phyloP scores from a whole-genome alignment of 2,888 invertebrate genomes.

The Acleris emargana region DNA sequence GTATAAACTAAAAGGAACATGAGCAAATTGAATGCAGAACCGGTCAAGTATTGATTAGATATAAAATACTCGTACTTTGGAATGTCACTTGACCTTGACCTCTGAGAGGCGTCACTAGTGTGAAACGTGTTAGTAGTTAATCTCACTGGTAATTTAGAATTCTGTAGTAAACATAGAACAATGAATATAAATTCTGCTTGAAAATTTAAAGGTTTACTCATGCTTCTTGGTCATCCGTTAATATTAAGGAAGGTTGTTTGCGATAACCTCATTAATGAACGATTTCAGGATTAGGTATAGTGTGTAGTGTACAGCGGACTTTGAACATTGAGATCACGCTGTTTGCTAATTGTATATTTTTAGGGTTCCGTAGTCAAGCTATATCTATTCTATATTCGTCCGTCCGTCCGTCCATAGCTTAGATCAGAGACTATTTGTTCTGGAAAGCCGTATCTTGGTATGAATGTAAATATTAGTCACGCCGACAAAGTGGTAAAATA shows the following conservation, averaged over 20 bases:
- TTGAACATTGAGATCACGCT: conserved; percentile 9
- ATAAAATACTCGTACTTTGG: background rate
- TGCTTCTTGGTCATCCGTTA: background rate
- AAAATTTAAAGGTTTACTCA: background rate
- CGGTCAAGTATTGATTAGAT: background rate
- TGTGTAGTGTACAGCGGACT: background rate
- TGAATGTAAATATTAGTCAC: no score
- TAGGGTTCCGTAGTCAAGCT: no score
- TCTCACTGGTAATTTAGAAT: no score
- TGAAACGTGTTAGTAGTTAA: background rate
- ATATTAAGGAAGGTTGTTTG: background rate
- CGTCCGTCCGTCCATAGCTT: no score
- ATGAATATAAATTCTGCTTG: no score
- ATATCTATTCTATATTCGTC: no score
- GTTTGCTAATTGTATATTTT: background rate
- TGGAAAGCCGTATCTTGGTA: no score
- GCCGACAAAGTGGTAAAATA: no score
- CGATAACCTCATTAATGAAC: conserved; percentile 21
- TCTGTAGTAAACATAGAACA: no score
- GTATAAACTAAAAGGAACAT: background rate
- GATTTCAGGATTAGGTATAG: background rate
- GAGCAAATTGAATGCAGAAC: background rate
- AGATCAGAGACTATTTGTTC: no score
- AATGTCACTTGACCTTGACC: conserved; percentile 21
- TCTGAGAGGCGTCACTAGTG: background rate